phyloP scores from a whole-genome alignment of 2,797 vertebrate genomes.

The Danio kyathit region DNA sequence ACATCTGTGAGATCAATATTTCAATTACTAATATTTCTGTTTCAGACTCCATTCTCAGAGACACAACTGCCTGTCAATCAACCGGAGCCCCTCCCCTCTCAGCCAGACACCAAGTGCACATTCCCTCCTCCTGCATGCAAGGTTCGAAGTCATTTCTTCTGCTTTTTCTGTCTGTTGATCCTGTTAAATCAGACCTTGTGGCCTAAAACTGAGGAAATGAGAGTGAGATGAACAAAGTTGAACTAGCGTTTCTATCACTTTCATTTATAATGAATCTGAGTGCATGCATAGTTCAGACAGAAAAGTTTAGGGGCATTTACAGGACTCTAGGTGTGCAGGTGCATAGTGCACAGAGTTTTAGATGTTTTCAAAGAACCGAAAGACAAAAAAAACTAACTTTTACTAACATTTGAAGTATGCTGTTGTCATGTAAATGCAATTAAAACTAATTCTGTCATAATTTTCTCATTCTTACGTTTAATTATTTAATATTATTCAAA shows the following conservation, averaged over 20 bases:
- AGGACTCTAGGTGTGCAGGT: no score
- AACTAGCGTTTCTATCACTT: neutral
- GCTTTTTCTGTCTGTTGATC: conserved; percentile 11
- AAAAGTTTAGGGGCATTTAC: no score
- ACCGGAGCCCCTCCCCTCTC: conserved; percentile 39
- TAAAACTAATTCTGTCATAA: no score
- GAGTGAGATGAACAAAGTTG: conserved; percentile 13
- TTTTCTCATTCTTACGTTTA: no score
- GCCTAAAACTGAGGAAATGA: conserved; percentile 25
- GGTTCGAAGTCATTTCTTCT: conserved; percentile 65
- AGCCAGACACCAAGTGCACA: conserved; percentile 53
- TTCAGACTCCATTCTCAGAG: conserved; percentile 47
- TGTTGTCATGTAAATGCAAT: no score
- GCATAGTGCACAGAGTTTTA: no score
- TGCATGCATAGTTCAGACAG: neutral
- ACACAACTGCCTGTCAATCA: conserved; percentile 60
- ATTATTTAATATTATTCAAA: no score
- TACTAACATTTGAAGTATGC: no score
- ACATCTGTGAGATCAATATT: neutral
- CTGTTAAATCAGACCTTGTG: neutral
- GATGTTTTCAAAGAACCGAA: no score
- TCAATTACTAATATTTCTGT: neutral
- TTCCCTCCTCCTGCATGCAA: conserved; percentile 77
- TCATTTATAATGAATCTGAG: neutral
- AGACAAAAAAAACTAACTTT: no score